A percentile compares a stretch with the other conserved stretches of the same genome.
Conservation (phyloP, 2,797 vertebrate genomes). For the Tragelaphus oryx region DNA sequence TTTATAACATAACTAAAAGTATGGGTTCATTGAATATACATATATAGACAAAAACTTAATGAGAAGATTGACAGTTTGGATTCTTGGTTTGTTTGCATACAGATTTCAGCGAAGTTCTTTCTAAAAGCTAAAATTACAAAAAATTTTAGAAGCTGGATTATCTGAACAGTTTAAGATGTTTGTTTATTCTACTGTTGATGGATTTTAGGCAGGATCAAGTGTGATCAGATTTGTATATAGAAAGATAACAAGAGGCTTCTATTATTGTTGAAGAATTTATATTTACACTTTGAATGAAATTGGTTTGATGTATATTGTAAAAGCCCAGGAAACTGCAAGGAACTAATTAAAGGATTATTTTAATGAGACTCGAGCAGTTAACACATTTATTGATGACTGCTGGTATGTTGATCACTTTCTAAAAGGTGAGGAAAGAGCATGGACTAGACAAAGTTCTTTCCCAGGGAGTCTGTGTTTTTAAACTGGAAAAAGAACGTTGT, state of each 20-base stretch:
- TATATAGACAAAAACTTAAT: background rate
- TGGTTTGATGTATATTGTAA: conserved; percentile 15
- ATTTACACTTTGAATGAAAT: background rate
- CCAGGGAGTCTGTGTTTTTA: background rate
- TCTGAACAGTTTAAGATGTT: background rate
- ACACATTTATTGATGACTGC: background rate
- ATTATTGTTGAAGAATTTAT: conserved; percentile 11
- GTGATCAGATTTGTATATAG: conserved; percentile 13
- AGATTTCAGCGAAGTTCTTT: background rate
- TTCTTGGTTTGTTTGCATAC: background rate
- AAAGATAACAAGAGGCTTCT: background rate
- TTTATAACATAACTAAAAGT: background rate
- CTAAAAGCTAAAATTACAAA: background rate
- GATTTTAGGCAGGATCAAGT: background rate
- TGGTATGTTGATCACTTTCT: background rate
- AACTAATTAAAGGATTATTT: background rate
- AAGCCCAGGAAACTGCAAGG: background rate
- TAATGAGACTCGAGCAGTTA: background rate
- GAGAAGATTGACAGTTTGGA: background rate
- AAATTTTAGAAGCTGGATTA: background rate
- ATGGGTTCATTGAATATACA: background rate
- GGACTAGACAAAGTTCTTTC: background rate
- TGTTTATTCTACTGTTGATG: background rate
- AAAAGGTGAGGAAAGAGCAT: background rate
- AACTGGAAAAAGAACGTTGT: background rate